Percentiles rank a stretch among this genome's conserved stretches.
These are phyloP conservation scores for Ceratitis capitata DNA, from an alignment of 1,140 invertebrate genomes.

Conservation along the genomic window DNA sequence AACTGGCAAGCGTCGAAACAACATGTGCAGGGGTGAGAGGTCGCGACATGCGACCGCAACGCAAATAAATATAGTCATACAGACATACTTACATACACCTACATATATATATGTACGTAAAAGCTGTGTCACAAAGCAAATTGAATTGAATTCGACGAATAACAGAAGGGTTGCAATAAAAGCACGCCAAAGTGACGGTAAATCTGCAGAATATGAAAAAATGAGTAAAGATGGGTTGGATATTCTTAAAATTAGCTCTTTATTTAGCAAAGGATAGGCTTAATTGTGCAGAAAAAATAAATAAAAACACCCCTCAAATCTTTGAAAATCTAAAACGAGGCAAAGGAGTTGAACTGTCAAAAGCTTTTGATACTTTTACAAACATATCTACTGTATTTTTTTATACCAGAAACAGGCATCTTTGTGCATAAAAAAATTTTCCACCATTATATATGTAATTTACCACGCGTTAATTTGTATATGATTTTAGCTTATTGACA, in stretches of 20 bases:
- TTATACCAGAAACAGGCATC: not conserved
- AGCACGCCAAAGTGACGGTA: not conserved
- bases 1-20: conserved; percentile 4
- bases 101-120: too few species aligned
- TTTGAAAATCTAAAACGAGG: too few species aligned
- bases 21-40: not conserved
- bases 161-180: not conserved
- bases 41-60: not conserved
- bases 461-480: too few species aligned
- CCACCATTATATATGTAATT: too few species aligned
- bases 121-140: too few species aligned
- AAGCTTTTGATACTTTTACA: too few species aligned
- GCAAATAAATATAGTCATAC: too few species aligned
- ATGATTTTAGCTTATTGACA: not conserved
- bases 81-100: too few species aligned
- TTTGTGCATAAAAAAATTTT: not conserved
- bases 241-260: not conserved
- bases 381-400: not conserved
- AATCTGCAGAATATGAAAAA: not conserved
- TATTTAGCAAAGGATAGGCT: not conserved
- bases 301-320: not conserved
- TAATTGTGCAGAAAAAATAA: not conserved
- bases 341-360: too few species aligned
- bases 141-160: not conserved
- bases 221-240: too few species aligned